phyloP scores from a whole-genome alignment of 2,113 vertebrate genomes.

The Trogon surrucura region DNA sequence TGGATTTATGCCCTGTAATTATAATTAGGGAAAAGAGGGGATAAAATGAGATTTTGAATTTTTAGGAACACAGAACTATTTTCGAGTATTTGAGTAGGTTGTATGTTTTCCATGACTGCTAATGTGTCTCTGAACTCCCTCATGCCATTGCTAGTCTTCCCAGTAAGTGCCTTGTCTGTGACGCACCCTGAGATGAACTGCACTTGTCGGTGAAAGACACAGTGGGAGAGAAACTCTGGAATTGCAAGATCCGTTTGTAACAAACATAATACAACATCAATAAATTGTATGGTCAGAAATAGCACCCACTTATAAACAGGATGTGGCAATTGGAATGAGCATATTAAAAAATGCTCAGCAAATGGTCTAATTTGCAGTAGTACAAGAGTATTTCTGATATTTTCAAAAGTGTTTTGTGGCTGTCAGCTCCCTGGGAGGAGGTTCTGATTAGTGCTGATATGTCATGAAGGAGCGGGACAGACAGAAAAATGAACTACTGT shows the following conservation, averaged over 20 bases:
- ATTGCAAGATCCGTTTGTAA: background rate
- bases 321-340: background rate
- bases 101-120: background rate
- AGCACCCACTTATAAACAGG: background rate
- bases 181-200: background rate
- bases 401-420: background rate
- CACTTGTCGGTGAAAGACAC: background rate
- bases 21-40: constrained; percentile 33
- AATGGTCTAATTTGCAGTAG: background rate
- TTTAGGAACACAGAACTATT: constrained; percentile 13
- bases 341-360: background rate
- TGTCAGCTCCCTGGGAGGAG: background rate
- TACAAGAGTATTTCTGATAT: background rate
- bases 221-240: background rate
- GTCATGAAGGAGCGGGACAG: background rate
- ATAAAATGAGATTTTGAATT: constrained; percentile 40
- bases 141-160: background rate
- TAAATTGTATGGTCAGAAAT: background rate
- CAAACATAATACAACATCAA: background rate
- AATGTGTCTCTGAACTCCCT: background rate
- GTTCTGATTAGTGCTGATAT: background rate
- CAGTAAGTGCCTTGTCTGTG: background rate
- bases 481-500: background rate
- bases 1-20: constrained; percentile 48
- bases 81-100: background rate